Percentiles rank a stretch among this genome's conserved stretches.
Conservation (phyloP, 2,113 vertebrate genomes). For the Hippolais icterina region DNA sequence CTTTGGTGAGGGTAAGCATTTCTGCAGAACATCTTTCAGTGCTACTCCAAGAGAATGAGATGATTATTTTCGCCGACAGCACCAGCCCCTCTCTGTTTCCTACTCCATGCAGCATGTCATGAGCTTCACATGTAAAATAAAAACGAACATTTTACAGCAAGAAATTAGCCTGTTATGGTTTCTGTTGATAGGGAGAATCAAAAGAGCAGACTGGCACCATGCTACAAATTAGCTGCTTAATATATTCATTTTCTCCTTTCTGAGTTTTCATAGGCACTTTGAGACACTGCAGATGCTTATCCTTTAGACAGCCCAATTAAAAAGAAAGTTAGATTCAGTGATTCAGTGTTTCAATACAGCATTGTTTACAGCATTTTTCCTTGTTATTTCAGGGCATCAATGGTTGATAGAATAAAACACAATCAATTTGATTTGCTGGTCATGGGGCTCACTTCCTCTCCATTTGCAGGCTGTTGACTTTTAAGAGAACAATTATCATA, state of each 20-base stretch:
- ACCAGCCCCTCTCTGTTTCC: not conserved
- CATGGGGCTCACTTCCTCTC: not conserved
- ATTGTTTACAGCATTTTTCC: not conserved
- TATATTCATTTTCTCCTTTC: not conserved
- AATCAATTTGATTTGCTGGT: not conserved
- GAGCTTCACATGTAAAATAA: not conserved
- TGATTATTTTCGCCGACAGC: not conserved
- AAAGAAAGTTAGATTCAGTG: not conserved
- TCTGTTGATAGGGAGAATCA: not conserved
- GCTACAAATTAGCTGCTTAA: not conserved
- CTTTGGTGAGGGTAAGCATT: not conserved
- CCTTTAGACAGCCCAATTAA: conserved; percentile 27
- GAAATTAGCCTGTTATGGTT: conserved; percentile 5
- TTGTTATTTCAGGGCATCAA: conserved; percentile 10
- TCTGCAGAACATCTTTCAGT: not conserved
- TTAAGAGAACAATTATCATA: not conserved
- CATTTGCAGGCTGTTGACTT: not conserved
- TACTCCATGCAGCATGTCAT: not conserved
- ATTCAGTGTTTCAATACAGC: not conserved
- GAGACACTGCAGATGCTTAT: not conserved
- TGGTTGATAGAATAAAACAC: not conserved
- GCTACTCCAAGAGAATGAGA: not conserved
- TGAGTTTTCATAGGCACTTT: not conserved
- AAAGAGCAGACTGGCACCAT: not conserved
- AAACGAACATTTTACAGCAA: not conserved